Conservation (phyloP, 2,888 invertebrate species). For the Rhogogaster chlorosoma region DNA sequence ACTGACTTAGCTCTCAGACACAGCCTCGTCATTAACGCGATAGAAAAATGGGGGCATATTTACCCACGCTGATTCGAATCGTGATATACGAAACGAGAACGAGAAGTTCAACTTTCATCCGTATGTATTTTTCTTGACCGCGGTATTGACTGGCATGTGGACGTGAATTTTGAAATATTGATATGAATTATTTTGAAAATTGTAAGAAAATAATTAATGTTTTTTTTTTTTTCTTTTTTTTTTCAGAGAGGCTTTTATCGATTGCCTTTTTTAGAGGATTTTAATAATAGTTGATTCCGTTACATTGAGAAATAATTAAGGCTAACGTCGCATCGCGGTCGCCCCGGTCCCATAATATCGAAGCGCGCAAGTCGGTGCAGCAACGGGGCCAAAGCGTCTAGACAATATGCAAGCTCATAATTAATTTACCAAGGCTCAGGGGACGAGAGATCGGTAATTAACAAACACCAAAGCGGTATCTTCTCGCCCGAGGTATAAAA, state of each 20-base stretch:
- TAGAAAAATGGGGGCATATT: constrained; percentile 30
- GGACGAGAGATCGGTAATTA: constrained; percentile 64
- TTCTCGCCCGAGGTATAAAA: constrained; percentile 22
- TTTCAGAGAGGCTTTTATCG: neutral
- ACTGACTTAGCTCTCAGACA: constrained; percentile 7
- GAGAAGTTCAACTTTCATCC: neutral
- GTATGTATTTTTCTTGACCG: neutral
- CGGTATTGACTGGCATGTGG: neutral
- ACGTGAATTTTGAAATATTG: neutral
- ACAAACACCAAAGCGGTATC: constrained; percentile 60
- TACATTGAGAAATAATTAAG: constrained; percentile 47
- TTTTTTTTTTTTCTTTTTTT: neutral
- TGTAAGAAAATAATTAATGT: neutral
- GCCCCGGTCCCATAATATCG: constrained; percentile 1
- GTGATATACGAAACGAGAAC: neutral
- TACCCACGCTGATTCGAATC: constrained; percentile 25
- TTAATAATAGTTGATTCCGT: neutral
- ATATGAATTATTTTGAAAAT: neutral
- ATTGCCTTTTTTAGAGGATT: neutral
- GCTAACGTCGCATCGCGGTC: neutral
- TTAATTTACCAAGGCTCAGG: constrained; percentile 65
- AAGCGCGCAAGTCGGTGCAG: neutral
- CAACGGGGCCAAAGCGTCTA: constrained; percentile 56
- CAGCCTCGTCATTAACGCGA: constrained; percentile 33
- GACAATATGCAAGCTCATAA: constrained; percentile 71